Evolutionary conservation across 1,140 invertebrate species (phyloP).

Genomic region (Lasaia peninsularis): DNA sequence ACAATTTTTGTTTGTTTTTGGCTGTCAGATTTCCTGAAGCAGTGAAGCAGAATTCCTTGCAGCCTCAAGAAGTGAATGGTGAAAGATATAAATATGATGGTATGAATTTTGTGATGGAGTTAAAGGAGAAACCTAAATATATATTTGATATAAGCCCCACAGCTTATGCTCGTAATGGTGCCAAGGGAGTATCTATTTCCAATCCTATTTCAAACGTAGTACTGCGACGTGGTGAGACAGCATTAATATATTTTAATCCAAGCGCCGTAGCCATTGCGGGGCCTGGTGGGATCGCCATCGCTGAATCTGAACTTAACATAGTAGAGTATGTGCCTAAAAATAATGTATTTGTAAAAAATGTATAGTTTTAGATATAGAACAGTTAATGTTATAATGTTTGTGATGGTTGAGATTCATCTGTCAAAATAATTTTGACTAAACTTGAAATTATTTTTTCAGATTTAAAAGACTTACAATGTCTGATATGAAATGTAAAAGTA

Average conservation of each 20-base stretch:
- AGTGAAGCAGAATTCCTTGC: conserved; percentile 25
- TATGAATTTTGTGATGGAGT: conserved; percentile 48
- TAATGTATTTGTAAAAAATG: neutral
- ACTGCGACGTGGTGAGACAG: conserved; percentile 70
- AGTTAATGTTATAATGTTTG: neutral
- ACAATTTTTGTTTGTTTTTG: conserved; percentile 36
- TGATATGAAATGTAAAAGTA: neutral
- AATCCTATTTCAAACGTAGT: conserved; percentile 80
- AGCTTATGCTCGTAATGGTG: conserved; percentile 80
- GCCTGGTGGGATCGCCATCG: conserved; percentile 83
- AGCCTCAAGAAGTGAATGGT: conserved; percentile 25
- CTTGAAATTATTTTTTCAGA: conserved; percentile 60
- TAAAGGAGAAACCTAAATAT: conserved; percentile 41
- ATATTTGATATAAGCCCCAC: conserved; percentile 79
- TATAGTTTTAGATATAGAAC: neutral
- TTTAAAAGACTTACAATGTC: neutral
- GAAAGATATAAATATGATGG: conserved; percentile 53
- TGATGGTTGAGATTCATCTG: neutral
- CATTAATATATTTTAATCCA: conserved; percentile 80
- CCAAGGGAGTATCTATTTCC: conserved; percentile 81
- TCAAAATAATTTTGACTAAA: conserved; percentile 50
- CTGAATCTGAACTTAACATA: conserved; percentile 80
- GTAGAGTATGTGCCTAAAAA: conserved; percentile 49
- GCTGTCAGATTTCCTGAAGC: conserved; percentile 47
- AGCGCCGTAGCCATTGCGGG: conserved; percentile 83